Evolutionary conservation across 2,113 vertebrate species (phyloP).

Genomic region (Solenodon paradoxus): DNA sequence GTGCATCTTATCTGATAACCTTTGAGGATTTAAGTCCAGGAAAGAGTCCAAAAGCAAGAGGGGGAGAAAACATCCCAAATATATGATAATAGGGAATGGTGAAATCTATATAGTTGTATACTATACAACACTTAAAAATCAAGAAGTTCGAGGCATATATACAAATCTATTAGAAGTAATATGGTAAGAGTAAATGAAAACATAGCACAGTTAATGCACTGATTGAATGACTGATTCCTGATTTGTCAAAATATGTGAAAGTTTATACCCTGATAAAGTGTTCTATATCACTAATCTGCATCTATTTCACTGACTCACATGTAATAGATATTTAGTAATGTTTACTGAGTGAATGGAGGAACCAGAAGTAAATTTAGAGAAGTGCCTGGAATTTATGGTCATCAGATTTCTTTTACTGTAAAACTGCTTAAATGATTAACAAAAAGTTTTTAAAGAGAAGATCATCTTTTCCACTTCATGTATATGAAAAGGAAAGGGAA

Average conservation of each 20-base stretch:
- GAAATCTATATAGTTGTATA: not conserved
- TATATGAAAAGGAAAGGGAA: not conserved
- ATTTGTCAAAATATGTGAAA: constrained; percentile 28
- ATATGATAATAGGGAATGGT: not conserved
- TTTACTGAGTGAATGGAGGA: not conserved
- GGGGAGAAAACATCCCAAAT: not conserved
- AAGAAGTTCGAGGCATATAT: not conserved
- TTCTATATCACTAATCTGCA: not conserved
- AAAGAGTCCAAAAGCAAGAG: not conserved
- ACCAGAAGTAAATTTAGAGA: constrained; percentile 46
- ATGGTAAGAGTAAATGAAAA: not conserved
- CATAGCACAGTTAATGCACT: not conserved
- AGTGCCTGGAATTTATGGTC: constrained; percentile 25
- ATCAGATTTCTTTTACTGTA: constrained; percentile 46
- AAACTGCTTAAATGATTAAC: constrained; percentile 2
- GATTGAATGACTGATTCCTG: not conserved
- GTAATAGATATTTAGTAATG: constrained; percentile 15
- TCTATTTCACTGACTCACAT: not conserved
- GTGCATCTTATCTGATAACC: too few relatives aligned
- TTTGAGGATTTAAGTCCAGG: constrained; percentile 20
- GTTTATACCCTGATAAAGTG: not conserved
- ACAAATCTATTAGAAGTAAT: not conserved
- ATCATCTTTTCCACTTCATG: constrained; percentile 36
- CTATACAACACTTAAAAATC: not conserved
- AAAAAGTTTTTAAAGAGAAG: not conserved